Base-by-base conservation (phyloP, 2,113 vertebrate genomes). In the Hydropotes inermis region DNA sequence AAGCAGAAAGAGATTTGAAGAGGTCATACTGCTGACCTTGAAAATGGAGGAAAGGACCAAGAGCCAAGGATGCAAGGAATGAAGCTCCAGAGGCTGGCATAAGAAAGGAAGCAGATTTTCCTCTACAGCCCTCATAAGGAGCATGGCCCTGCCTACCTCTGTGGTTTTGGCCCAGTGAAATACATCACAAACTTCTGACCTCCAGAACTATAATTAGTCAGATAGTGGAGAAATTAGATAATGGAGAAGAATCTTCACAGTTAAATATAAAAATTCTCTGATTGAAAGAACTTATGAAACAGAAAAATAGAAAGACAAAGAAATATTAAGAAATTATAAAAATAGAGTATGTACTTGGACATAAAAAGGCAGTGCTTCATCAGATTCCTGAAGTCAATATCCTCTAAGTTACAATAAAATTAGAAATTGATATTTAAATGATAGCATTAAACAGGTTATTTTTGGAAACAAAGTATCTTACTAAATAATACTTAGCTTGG, bases 291-390 rank as follows among this genome's bases (percentile, higher is more conserved):
- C 21, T 90, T 50, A 16, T 25, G 45, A 30, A 64, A 60, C 43
- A 89, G 7, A 27, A 67, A 45, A 61, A 9, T 54, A 12, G 45
- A 82, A 55, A 93, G 23, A 47, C 30, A 79, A 16, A 61, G 30
- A 70, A 89, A 81, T 33, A 79, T 5, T 79, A 23, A 54, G 76
- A 64, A 91, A 57, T 70, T 60, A 60, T 87, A 17, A 92, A 94
- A 92, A 92, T 33, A 85, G 6, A 85, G 3, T 14, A 9, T 47
- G 5, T n/a, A 88, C 21, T 92, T 13, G 50, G 1, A 55, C 27
- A 21, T 70, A 27, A 45, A 67, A 82, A 45, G 3, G 12, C 21
- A 39, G 11, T 74, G 0, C 8, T 47, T 67, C 4, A 84, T 60
- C 67, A 47, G 54, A 74, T 74, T 92, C 47, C 60, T 21, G 67